phyloP scores from a whole-genome alignment of 2,113 vertebrate species.

The Numida meleagris region DNA sequence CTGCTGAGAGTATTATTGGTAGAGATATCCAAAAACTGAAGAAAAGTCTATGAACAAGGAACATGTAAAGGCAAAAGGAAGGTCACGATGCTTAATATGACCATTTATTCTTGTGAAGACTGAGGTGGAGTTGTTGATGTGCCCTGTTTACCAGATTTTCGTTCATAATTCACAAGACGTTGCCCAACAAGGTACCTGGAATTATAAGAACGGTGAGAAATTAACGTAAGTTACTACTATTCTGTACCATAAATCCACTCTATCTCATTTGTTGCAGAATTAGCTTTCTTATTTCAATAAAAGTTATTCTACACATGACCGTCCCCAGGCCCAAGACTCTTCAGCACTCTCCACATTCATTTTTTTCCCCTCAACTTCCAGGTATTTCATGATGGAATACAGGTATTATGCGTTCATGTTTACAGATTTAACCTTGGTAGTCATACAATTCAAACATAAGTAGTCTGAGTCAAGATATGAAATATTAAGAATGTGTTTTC shows the following conservation, averaged over 20 bases:
- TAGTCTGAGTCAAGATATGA: neutral
- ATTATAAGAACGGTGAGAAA: slow-evolving; percentile 18
- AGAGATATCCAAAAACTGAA: slow-evolving; percentile 70
- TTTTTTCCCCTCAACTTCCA: neutral
- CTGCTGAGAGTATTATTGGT: slow-evolving; percentile 75
- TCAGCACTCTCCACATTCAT: neutral
- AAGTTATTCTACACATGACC: neutral
- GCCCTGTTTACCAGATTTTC: slow-evolving; percentile 89
- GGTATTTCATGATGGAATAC: neutral
- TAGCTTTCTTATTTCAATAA: neutral
- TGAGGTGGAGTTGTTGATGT: slow-evolving; percentile 80
- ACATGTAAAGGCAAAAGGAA: slow-evolving; percentile 75
- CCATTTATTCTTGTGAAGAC: slow-evolving; percentile 86
- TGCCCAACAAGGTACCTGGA: slow-evolving; percentile 97
- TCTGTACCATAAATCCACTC: neutral
- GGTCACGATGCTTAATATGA: slow-evolving; percentile 68
- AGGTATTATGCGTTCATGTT: neutral
- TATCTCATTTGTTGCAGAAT: neutral
- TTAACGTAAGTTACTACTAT: neutral
- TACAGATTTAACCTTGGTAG: neutral
- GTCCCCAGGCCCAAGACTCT: neutral
- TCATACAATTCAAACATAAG: neutral
- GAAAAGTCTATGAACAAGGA: slow-evolving; percentile 76
- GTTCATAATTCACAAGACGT: slow-evolving; percentile 97
- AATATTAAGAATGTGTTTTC: neutral